These are phyloP conservation scores for Toxostoma redivivum DNA, from an alignment of 2,113 vertebrate genomes.

Conservation along the genomic window DNA sequence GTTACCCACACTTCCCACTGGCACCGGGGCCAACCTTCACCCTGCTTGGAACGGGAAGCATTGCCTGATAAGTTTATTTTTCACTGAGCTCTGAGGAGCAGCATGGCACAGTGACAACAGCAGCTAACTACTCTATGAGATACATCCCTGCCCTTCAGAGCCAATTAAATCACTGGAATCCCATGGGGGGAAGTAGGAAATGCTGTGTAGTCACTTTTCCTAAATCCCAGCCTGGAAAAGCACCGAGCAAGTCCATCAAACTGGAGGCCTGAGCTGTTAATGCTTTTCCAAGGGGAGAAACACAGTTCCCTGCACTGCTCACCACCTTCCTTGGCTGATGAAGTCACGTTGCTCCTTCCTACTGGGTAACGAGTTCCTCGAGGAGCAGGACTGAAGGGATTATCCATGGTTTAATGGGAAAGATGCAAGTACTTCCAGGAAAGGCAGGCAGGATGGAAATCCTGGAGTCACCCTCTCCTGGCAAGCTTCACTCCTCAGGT, in stretches of 20 bases:
- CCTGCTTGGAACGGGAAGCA: neutral
- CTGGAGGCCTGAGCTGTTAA: neutral
- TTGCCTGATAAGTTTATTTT: neutral
- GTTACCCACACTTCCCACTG: neutral
- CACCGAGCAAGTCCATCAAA: neutral
- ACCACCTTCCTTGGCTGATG: neutral
- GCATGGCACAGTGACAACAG: neutral
- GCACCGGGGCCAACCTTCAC: neutral
- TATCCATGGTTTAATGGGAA: neutral
- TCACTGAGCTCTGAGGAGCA: neutral
- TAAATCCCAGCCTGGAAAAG: constrained; percentile 41
- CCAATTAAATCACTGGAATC: constrained; percentile 13
- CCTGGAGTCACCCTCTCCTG: neutral
- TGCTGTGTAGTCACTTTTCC: neutral
- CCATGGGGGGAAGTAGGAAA: constrained; percentile 6
- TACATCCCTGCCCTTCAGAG: constrained; percentile 8
- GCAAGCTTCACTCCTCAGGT: neutral
- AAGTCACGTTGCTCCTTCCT: neutral
- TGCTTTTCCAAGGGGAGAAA: neutral
- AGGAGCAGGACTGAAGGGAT: neutral
- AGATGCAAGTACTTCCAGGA: neutral
- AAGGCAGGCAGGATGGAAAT: neutral
- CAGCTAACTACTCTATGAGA: neutral
- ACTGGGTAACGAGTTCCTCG: neutral
- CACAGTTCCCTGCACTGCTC: neutral